These are phyloP conservation scores for Formica exsecta DNA, from an alignment of 1,140 invertebrate species.

Conservation along the genomic window DNA sequence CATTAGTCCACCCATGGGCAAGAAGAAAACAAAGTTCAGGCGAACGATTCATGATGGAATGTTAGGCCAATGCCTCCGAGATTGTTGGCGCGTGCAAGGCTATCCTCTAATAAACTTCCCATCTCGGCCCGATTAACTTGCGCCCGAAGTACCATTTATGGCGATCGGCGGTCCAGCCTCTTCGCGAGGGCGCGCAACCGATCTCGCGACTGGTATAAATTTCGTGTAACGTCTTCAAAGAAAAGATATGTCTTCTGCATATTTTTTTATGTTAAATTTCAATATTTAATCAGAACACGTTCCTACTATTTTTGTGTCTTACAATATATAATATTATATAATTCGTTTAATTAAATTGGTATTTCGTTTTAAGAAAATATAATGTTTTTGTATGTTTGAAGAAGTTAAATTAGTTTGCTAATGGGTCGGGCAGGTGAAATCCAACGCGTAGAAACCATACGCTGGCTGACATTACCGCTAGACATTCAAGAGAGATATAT, in stretches of 20 bases:
- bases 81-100: constrained; percentile 73
- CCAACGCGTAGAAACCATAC: not conserved
- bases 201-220: constrained; percentile 8
- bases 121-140: constrained; percentile 61
- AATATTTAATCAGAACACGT: not conserved
- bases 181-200: constrained; percentile 3
- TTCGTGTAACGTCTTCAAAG: not conserved
- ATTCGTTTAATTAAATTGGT: not conserved
- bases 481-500: not conserved
- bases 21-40: constrained; percentile 61
- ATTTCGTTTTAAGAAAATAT: not conserved
- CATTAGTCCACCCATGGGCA: constrained; percentile 23
- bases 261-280: not conserved
- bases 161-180: constrained; percentile 2
- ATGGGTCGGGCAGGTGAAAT: not conserved
- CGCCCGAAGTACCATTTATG: constrained; percentile 54
- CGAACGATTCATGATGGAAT: constrained; percentile 63
- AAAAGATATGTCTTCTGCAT: not conserved
- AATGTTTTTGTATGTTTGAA: not conserved
- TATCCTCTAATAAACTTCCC: constrained; percentile 54
- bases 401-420: not conserved
- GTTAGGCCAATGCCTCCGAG: constrained; percentile 72
- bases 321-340: not conserved
- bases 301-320: not conserved
- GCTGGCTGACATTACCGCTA: not conserved